These are phyloP conservation scores for Pinna nobilis DNA, from an alignment of 1,140 invertebrate genomes.

Conservation along the genomic window DNA sequence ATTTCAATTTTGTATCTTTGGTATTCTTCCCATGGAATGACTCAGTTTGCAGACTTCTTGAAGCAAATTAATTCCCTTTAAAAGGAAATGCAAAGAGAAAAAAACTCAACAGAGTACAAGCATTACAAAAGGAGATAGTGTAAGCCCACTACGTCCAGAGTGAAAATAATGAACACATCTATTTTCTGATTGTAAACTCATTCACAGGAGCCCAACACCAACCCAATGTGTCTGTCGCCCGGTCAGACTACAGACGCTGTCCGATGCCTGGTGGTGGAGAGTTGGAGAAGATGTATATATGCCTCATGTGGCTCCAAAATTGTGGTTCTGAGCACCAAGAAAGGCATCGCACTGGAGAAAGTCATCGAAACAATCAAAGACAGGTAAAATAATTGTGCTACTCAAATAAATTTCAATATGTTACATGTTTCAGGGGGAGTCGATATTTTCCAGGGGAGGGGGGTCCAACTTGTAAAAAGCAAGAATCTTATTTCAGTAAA, in stretches of 20 bases:
- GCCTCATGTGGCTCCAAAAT: conserved; percentile 59
- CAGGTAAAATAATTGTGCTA: conserved; percentile 34
- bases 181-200: background rate
- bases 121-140: background rate
- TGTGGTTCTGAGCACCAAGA: conserved; percentile 44
- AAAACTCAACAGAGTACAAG: no score
- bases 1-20: no score
- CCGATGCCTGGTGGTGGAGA: conserved; percentile 48
- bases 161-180: background rate
- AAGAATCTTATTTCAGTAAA: no score
- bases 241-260: conserved; percentile 55
- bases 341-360: conserved; percentile 49
- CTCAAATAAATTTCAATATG: background rate
- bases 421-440: no score
- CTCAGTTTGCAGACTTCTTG: background rate
- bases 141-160: no score
- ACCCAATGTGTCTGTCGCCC: conserved; percentile 49
- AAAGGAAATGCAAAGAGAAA: no score
- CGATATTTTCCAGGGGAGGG: no score
- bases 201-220: conserved; percentile 48
- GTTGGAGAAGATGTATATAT: conserved; percentile 35
- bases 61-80: no score
- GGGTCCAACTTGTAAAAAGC: no score
- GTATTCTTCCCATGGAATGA: background rate
- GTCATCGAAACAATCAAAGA: conserved; percentile 45